Conservation (phyloP, 2,113 vertebrate species). For the Poecile atricapillus region DNA sequence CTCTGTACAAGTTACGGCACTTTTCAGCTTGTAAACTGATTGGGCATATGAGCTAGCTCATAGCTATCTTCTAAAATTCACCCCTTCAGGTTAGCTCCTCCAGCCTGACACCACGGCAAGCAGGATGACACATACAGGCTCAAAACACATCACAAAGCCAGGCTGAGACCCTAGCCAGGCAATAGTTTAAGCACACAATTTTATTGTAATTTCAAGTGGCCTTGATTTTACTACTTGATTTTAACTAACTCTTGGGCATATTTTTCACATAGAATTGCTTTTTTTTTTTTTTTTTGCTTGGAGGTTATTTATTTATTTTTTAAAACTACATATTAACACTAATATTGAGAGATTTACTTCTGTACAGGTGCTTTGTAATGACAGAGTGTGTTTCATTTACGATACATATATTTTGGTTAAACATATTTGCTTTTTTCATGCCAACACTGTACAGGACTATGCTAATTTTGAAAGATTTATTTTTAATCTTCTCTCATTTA, state of each 20-base stretch:
- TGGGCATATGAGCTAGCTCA: not conserved
- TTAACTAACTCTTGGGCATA: not conserved
- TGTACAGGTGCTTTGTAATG: not conserved
- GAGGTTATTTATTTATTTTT: not conserved
- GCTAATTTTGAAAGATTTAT: not conserved
- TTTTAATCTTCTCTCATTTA: not conserved
- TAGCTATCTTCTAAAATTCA: not conserved
- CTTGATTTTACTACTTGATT: not conserved
- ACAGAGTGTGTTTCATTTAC: not conserved
- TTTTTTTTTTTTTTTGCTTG: not conserved
- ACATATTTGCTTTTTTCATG: not conserved
- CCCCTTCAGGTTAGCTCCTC: not conserved
- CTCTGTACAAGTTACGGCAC: not conserved
- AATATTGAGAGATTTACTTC: not conserved
- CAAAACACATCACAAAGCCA: not conserved
- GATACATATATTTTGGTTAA: not conserved
- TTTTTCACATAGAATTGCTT: not conserved
- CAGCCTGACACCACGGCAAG: not conserved
- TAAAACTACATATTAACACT: not conserved
- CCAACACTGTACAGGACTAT: not conserved
- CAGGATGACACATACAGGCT: not conserved
- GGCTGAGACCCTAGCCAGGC: not conserved
- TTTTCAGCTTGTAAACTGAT: not conserved
- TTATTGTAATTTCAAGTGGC: not conserved
- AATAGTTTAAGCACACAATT: not conserved